Conservation (phyloP, 2,797 vertebrate species). For the Peromyscus attwateri region DNA sequence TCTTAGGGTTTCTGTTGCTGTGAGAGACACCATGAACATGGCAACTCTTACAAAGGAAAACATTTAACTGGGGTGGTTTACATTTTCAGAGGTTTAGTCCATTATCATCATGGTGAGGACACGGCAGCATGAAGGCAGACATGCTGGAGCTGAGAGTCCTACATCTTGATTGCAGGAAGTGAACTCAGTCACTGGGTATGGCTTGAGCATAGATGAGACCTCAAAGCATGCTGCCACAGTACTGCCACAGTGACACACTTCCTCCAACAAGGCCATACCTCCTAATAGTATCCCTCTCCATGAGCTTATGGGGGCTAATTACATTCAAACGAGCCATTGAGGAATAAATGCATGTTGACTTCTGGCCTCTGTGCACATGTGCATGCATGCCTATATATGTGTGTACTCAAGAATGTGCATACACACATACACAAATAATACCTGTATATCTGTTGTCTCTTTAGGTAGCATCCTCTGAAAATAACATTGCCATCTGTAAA, state of each 20-base stretch:
- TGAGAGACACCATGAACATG: background rate
- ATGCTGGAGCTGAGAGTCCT: background rate
- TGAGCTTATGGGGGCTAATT: background rate
- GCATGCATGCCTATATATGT: background rate
- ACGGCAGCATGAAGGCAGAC: background rate
- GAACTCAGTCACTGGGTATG: background rate
- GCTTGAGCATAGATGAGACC: background rate
- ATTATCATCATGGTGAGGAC: background rate
- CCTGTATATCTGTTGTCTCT: background rate
- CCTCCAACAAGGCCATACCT: background rate
- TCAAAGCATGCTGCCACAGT: background rate
- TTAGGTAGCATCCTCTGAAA: slow-evolving; percentile 6
- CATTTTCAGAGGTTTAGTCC: background rate
- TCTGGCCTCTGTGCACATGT: background rate
- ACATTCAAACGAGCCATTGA: background rate
- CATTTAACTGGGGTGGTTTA: background rate
- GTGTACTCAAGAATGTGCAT: too few species aligned
- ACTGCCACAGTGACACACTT: background rate
- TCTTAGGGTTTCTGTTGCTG: background rate
- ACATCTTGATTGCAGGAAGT: background rate
- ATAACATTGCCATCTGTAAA: background rate
- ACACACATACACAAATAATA: background rate
- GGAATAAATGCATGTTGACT: background rate
- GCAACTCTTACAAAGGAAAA: background rate
- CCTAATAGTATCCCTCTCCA: background rate